These are phyloP conservation scores for Helarctos malayanus DNA, from an alignment of 2,797 vertebrate species.

Conservation along the genomic window DNA sequence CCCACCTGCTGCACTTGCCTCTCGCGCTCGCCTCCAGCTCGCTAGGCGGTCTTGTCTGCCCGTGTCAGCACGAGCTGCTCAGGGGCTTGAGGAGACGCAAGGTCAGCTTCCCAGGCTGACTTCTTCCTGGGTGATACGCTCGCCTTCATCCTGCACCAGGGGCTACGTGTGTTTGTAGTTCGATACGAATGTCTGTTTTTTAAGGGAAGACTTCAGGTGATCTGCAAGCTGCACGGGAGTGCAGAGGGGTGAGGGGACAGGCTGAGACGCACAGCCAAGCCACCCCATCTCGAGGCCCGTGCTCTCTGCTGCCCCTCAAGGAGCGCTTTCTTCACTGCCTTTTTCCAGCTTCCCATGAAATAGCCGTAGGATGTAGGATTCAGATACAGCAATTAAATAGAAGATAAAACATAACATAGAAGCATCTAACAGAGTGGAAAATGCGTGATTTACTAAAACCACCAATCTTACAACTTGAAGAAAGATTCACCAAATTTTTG, in stretches of 20 bases:
- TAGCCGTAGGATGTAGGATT: neutral
- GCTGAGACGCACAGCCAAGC: neutral
- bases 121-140: neutral
- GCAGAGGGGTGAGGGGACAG: neutral
- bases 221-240: too few relatives aligned
- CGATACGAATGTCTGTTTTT: neutral
- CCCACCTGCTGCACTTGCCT: neutral
- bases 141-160: rapidly evolving
- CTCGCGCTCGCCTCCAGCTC: rapidly evolving
- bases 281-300: neutral
- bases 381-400: neutral
- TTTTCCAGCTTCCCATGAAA: neutral
- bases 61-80: neutral
- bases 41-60: too few relatives aligned
- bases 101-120: neutral
- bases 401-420: neutral
- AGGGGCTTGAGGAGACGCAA: neutral
- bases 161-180: neutral
- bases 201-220: neutral
- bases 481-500: neutral
- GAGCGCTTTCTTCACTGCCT: too few relatives aligned
- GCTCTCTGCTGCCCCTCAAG: rapidly evolving
- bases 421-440: neutral
- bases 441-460: neutral
- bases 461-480: neutral